Conservation (phyloP, 2,113 vertebrate species). For the Petrocephalus zakoni region DNA sequence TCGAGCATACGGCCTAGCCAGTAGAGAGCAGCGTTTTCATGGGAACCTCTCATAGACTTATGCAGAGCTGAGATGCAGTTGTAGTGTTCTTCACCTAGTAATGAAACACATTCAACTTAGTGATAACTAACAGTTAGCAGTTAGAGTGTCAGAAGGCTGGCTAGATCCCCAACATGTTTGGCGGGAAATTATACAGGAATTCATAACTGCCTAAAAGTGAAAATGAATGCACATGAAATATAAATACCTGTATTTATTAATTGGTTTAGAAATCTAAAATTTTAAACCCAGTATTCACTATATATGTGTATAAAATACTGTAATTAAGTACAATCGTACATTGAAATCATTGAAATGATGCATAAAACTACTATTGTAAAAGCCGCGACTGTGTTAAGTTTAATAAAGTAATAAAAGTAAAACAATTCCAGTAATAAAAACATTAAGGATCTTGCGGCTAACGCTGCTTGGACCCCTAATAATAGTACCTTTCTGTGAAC, state of each 20-base stretch:
- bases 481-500: too few species aligned
- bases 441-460: too few species aligned
- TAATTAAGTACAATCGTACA: too few species aligned
- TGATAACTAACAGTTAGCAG: background rate
- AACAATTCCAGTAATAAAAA: too few species aligned
- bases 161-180: too few species aligned
- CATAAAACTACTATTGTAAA: too few species aligned
- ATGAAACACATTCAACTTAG: background rate
- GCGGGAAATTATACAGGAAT: background rate
- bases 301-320: too few species aligned
- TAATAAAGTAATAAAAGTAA: too few species aligned
- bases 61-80: constrained; percentile 95
- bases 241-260: background rate
- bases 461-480: too few species aligned
- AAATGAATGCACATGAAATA: background rate
- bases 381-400: too few species aligned
- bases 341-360: too few species aligned
- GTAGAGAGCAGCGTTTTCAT: constrained; percentile 87
- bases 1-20: constrained; percentile 98
- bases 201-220: background rate
- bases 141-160: background rate
- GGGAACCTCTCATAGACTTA: constrained; percentile 92
- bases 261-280: background rate
- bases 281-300: too few species aligned
- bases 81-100: constrained; percentile 89